Conservation (phyloP, 2,797 vertebrate genomes). For the Gephyroberyx darwinii region DNA sequence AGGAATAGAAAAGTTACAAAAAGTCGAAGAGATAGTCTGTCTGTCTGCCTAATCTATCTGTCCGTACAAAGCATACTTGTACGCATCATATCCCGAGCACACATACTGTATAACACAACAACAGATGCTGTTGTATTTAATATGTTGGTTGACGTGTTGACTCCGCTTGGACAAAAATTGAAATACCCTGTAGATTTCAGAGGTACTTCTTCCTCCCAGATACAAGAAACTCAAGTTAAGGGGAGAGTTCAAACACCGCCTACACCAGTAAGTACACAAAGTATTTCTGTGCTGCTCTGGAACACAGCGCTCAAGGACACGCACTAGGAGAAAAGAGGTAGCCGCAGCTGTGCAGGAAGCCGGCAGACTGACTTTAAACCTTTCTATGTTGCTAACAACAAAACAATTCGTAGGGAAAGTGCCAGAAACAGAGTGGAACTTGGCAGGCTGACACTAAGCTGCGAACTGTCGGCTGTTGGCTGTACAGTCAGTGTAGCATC, state of each 20-base stretch:
- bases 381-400: background rate
- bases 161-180: conserved; percentile 23
- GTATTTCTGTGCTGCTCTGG: background rate
- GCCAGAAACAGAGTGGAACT: conserved; percentile 11
- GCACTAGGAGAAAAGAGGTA: background rate
- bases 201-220: conserved; percentile 35
- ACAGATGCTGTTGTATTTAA: conserved; percentile 1
- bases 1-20: background rate
- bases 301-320: conserved; percentile 25
- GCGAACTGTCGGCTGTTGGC: conserved; percentile 38
- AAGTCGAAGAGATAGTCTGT: conserved; percentile 9
- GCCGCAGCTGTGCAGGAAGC: conserved; percentile 20
- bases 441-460: conserved; percentile 9
- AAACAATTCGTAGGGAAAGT: conserved; percentile 3
- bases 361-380: conserved; percentile 9
- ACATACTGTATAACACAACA: background rate
- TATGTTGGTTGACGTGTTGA: conserved; percentile 27
- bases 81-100: conserved; percentile 17
- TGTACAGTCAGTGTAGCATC: conserved; percentile 35
- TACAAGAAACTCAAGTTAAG: conserved; percentile 34
- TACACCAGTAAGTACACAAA: conserved; percentile 32
- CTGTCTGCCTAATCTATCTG: background rate
- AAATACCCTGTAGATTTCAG: conserved; percentile 39
- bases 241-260: conserved; percentile 47
- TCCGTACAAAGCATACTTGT: conserved; percentile 17